Evolutionary conservation across 2,797 vertebrate species (phyloP), one percentile per base, ranked within the genome.

Genomic region (Iguana delicatissima): DNA sequence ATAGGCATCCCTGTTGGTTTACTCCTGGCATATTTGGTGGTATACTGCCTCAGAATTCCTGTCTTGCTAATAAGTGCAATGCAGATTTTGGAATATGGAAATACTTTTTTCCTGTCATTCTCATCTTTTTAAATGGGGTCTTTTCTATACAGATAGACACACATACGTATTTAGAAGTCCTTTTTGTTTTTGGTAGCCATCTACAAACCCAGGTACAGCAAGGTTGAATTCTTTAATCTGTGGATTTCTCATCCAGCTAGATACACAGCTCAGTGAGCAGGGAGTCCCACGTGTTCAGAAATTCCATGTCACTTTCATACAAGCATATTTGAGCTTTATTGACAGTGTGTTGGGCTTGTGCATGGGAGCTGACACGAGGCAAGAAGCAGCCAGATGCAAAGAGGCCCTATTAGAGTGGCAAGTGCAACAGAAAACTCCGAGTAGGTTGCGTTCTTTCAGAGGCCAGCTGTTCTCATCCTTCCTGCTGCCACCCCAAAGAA

Each of bases 321-420:
- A 62, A 69, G 67, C 64, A 18, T 0, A 80, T 77, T 0, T 82
- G 5, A 22, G 89, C 91, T 73, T 13, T 87, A 74, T 22, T 16
- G 94, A 84, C 35, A 88, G 22, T 72, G 86, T 92, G 90, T 84
- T 92, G 90, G 80, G 1, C 64, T 4, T 0, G 7, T 86, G 85
- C 29, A 87, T 14, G 4, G 87, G 13, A 2, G 6, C 6, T 1
- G 62, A 0, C 29, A 79, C 46, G 46, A 22, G 4, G 20, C 77
- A 10, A 0, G 52, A 14, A 22, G 42, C 18, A 16, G 76, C 32
- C 18, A 0, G 73, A 64, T 81, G 42, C 86, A 76, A 82, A 16
- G 14, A 2, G 57, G 24, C 52, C 64, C 42, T 62, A 64, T 52
- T 35, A 64, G 73, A 22, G n/a, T 14, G 76, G 13, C 7, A 50